Percentiles rank a stretch among this genome's conserved stretches.
Conservation (phyloP, 2,888 invertebrate genomes). For the Cheilosia variabilis region DNA sequence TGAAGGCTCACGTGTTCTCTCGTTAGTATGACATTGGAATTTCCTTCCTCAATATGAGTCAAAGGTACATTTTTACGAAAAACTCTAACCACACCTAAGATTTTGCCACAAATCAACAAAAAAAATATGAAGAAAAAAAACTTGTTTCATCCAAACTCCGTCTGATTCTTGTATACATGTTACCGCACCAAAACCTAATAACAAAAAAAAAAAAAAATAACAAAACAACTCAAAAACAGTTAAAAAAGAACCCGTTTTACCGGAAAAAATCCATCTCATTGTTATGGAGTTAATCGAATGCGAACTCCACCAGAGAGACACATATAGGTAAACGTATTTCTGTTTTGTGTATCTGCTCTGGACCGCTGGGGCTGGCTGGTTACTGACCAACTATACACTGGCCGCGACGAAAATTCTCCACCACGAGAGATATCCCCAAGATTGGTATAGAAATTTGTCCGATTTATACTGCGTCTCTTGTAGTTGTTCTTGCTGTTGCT, state of each 20-base stretch:
- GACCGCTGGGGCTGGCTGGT: conserved; percentile 41
- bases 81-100: conserved; percentile 61
- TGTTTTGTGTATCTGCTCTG: conserved; percentile 64
- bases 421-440: conserved; percentile 57
- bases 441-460: conserved; percentile 74
- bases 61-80: conserved; percentile 29
- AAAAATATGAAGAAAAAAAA: conserved; percentile 40
- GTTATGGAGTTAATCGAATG: conserved; percentile 75
- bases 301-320: conserved; percentile 69
- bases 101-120: conserved; percentile 42
- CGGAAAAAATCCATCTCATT: conserved; percentile 75
- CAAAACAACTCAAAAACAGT: conserved; percentile 69
- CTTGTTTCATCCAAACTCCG: conserved; percentile 64
- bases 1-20: conserved; percentile 52
- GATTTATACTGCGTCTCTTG: conserved; percentile 59
- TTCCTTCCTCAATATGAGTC: conserved; percentile 47
- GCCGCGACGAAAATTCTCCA: conserved; percentile 65
- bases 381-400: conserved; percentile 61
- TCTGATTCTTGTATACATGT: conserved; percentile 58
- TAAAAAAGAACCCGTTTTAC: conserved; percentile 74
- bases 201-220: conserved; percentile 44
- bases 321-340: conserved; percentile 58
- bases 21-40: conserved; percentile 37
- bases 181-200: conserved; percentile 70
- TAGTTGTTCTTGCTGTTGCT: conserved; percentile 14